Base-by-base conservation (phyloP, 2,888 invertebrate species). In the Didymodactylos carnosus region DNA sequence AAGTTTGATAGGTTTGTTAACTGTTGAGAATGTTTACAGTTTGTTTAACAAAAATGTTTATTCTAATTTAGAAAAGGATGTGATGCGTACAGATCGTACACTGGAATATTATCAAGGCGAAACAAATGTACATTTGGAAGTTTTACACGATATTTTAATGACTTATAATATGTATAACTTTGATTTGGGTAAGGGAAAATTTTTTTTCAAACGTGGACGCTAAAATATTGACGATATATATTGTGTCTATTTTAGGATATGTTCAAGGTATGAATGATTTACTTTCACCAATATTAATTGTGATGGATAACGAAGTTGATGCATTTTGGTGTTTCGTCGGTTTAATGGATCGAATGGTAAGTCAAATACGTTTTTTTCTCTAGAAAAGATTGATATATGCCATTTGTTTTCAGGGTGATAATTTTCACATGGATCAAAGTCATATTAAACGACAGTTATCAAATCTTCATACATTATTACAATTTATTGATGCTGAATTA, bases 111-210 rank as follows among this genome's bases (percentile, higher is more conserved):
- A 89, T 83, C 89, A 91, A n/a, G 95, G 94, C 0, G 93, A 94
- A 76, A 88, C 91, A 78, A 95, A 95, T 83, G 88, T 90, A 0
- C 94, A 97, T 83, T 84, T 97, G 72, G 86, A 87, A 75, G 87
- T 90, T 19, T 84, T 98, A 5, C 88, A 91, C 78, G 93, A 95
- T 80, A 91, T 98, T 78, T 86, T 98, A 5, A 92, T 97, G 92
- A 97, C 97, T 0, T 98, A 97, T 81, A 90, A 93, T 49, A 95
- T 97, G 95, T 95, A 93, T 82, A 94, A 97, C 86, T 97, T 97
- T 82, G 95, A 98, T 85, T 86, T 98, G 78, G 97, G 85, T 85
- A 77, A n/a, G n/a, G n/a, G n/a, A n/a, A n/a, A n/a, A n/a, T n/a
- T n/a, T n/a, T 23, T 70, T 39, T 69, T 14, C 39, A 75, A n/a